Evolutionary conservation across 92 coral and sea anemone genomes (phyloP), one percentile per base, ranked within the genome.

Genomic region (Palythoa heliodiscus): DNA sequence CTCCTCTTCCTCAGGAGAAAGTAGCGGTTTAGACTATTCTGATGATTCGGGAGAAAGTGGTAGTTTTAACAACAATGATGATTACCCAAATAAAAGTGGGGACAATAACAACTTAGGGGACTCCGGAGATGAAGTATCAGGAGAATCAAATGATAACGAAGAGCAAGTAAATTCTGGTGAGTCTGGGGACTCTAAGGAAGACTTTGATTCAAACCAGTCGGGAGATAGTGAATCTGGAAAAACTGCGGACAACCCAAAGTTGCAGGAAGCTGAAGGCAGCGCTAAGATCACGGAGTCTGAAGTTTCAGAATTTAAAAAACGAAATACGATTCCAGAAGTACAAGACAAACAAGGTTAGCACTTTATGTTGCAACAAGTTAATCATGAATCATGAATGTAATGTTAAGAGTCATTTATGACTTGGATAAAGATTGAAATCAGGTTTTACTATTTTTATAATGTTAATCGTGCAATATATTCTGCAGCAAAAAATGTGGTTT

Each of bases 251-350:
- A 7, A 7, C n/a, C 52, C 8, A 71, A 17, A 39, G 4, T 48
- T 50, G 37, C 78, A 48, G 58, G 78, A 74, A n/a, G 19, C 19
- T 24, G 23, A 76, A 53, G 67, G 67, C 12, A 76, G 67, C 22
- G 50, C 67, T 14, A 92, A 92, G 12, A 83, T 83, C 2, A 54
- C 54, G 11, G 86, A 78, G 6, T 69, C 71, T 4, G 89, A 78
- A 43, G 96, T 88, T 15, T 82, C 83, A 25, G 69, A 78, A 11
- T 80, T 83, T 5, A 50, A 92, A 19, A 87, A 92, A 75, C 73
- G 93, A 48, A 78, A 77, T 77, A 78, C 77, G 20, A 83, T 88
- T 54, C 89, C 91, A 13, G 78, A 83, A 15, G 94, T 92, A 24
- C 75, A 87, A 73, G 58, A 78, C 16, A 86, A 76, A 50, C 81